A percentile compares a stretch with the other conserved stretches of the same genome.
Evolutionary conservation across 2,888 invertebrate genomes (phyloP).

Genomic region (Leptinotarsa rubiginosa): DNA sequence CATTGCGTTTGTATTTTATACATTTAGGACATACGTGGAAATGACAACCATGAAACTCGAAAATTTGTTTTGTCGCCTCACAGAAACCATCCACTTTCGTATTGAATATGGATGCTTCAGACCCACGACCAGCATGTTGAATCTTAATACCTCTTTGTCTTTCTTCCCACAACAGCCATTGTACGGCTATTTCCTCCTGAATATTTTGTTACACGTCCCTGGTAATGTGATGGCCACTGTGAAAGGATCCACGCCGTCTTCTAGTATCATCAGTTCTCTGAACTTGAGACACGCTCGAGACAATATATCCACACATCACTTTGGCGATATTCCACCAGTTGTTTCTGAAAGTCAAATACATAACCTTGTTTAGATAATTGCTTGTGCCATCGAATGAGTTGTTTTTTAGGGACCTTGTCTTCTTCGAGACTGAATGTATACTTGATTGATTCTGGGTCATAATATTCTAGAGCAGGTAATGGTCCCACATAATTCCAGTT

Average conservation of each 20-base stretch:
- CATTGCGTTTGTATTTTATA: too few species aligned
- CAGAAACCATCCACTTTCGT: slow-evolving; percentile 13
- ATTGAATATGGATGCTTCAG: neutral
- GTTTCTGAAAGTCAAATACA: too few species aligned
- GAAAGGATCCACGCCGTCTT: slow-evolving; percentile 41
- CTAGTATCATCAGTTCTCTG: neutral
- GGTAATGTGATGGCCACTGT: slow-evolving; percentile 47
- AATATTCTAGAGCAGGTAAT: slow-evolving; percentile 19
- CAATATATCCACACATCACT: too few species aligned
- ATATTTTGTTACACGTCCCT: slow-evolving; percentile 48
- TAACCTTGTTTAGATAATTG: too few species aligned
- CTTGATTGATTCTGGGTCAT: slow-evolving; percentile 19
- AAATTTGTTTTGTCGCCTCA: neutral
- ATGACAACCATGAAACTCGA: too few species aligned
- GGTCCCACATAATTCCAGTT: slow-evolving; percentile 16
- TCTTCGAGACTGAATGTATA: neutral
- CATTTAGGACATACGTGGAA: slow-evolving; percentile 12
- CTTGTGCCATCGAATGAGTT: too few species aligned
- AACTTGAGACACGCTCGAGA: too few species aligned
- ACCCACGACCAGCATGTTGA: slow-evolving; percentile 1
- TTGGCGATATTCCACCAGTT: too few species aligned
- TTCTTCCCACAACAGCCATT: slow-evolving; percentile 13
- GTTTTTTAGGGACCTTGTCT: neutral
- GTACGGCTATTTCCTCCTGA: slow-evolving; percentile 39
- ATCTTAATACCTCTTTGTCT: neutral